Percentiles rank a stretch among this genome's conserved stretches.
These are phyloP conservation scores for Lutjanus campechanus DNA, from an alignment of 2,797 vertebrate genomes.

Conservation along the genomic window DNA sequence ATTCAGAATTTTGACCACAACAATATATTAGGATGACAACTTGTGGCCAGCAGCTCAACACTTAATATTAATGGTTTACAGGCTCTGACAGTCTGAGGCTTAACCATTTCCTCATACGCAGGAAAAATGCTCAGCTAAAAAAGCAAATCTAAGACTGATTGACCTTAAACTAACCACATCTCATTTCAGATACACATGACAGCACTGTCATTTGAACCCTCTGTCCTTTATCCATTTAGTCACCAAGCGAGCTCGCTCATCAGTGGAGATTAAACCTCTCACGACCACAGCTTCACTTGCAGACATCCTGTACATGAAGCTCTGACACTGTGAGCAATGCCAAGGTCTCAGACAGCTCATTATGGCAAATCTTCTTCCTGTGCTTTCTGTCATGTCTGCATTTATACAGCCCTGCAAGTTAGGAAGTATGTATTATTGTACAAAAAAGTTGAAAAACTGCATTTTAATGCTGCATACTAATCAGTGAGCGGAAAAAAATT, in stretches of 20 bases:
- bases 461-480: background rate
- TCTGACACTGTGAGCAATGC: background rate
- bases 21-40: background rate
- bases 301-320: background rate
- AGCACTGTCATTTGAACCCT: background rate
- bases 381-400: background rate
- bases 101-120: conserved; percentile 14
- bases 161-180: background rate
- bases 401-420: background rate
- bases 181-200: background rate
- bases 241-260: background rate
- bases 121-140: conserved; percentile 24
- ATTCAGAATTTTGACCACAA: background rate
- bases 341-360: background rate
- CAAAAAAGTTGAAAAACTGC: background rate
- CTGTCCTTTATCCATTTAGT: background rate
- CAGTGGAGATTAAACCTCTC: background rate
- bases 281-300: too few relatives aligned
- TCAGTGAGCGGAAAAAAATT: conserved; percentile 5
- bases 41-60: background rate
- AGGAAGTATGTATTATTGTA: background rate
- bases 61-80: background rate
- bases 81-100: background rate
- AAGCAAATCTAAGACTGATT: background rate
- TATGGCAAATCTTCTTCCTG: background rate